phyloP scores from a whole-genome alignment of 1,140 invertebrate species.

The Zaprionus nigranus region DNA sequence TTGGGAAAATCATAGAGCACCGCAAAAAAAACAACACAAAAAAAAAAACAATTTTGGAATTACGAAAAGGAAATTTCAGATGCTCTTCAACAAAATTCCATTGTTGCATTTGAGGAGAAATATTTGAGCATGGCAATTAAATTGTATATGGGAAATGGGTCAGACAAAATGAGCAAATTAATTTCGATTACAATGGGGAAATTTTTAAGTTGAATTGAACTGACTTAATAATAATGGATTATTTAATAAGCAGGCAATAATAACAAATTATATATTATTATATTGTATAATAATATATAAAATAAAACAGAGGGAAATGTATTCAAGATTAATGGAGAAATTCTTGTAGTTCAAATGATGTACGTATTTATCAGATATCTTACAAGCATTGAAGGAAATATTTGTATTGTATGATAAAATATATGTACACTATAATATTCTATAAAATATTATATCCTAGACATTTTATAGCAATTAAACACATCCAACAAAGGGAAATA shows the following conservation, averaged over 20 bases:
- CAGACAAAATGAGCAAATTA: background rate
- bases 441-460: too few relatives aligned
- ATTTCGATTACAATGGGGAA: background rate
- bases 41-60: background rate
- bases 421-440: too few relatives aligned
- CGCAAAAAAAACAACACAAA: background rate
- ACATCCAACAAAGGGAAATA: too few relatives aligned
- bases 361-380: too few relatives aligned
- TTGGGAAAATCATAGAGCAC: constrained; percentile 13
- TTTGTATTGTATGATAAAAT: too few relatives aligned
- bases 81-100: background rate
- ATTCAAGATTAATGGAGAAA: too few relatives aligned
- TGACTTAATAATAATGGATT: background rate
- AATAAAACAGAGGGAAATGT: too few relatives aligned
- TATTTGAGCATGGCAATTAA: background rate
- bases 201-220: background rate
- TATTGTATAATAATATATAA: too few relatives aligned
- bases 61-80: constrained; percentile 16
- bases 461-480: too few relatives aligned
- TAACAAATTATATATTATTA: background rate
- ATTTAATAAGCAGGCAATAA: background rate
- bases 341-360: too few relatives aligned
- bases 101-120: constrained; percentile 7
- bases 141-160: background rate
- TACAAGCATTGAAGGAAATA: too few relatives aligned